These are phyloP conservation scores for Tridacna crocea DNA, from an alignment of 2,888 invertebrate genomes.

Conservation along the genomic window DNA sequence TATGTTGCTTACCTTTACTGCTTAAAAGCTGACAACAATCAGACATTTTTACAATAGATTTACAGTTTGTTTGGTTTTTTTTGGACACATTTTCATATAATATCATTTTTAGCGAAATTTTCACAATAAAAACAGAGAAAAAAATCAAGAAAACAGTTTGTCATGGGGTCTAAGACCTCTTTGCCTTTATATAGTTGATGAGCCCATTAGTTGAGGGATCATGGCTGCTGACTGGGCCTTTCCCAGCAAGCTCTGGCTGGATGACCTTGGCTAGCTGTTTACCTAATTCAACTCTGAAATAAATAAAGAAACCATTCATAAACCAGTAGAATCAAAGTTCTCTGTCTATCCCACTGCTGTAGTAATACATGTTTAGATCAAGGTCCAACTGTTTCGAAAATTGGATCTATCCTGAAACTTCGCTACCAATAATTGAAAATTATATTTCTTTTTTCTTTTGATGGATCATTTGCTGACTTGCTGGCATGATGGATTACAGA, in stretches of 20 bases:
- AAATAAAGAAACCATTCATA: neutral
- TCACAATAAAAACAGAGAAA: neutral
- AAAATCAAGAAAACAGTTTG: neutral
- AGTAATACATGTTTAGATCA: neutral
- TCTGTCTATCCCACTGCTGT: neutral
- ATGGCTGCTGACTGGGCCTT: slow-evolving; percentile 88
- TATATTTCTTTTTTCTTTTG: too few species aligned
- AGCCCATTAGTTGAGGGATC: slow-evolving; percentile 98
- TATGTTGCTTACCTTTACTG: too few species aligned
- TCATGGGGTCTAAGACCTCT: neutral
- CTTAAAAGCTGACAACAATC: too few species aligned
- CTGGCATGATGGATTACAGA: too few species aligned
- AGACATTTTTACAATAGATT: too few species aligned
- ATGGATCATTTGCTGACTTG: too few species aligned
- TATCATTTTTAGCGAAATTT: neutral
- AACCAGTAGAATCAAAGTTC: slow-evolving; percentile 57
- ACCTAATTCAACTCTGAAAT: slow-evolving; percentile 94
- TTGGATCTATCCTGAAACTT: too few species aligned
- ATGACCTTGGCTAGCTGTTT: slow-evolving; percentile 99
- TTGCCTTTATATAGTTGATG: slow-evolving; percentile 93
- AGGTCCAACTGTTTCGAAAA: neutral
- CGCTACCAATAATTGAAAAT: too few species aligned
- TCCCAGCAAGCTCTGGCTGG: slow-evolving; percentile 93
- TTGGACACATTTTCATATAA: neutral
- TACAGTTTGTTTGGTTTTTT: too few species aligned